These are phyloP conservation scores for Riparia riparia DNA, from an alignment of 2,113 vertebrate species.

Conservation along the genomic window DNA sequence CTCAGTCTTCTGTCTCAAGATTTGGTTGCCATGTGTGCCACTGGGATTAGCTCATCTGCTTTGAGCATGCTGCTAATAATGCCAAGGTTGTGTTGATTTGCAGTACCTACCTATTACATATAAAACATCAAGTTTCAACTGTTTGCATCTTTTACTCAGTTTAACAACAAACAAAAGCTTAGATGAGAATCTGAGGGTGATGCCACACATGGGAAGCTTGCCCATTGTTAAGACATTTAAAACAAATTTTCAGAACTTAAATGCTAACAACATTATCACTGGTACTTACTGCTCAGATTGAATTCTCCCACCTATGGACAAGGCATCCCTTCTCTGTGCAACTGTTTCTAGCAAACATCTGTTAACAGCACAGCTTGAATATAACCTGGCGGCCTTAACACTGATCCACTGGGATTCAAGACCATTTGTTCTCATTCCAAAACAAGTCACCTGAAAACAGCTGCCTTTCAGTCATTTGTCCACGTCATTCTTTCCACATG, in stretches of 20 bases:
- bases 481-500: neutral
- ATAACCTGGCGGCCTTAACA: neutral
- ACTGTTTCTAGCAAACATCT: neutral
- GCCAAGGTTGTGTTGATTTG: neutral
- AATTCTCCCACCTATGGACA: neutral
- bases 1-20: neutral
- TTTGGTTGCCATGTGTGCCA: neutral
- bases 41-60: neutral
- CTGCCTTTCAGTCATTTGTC: neutral
- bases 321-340: neutral
- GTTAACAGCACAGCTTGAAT: neutral
- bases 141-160: neutral
- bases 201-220: neutral
- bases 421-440: neutral
- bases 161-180: neutral
- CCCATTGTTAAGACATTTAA: neutral
- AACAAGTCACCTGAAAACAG: neutral
- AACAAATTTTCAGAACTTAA: neutral
- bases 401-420: neutral
- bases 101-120: neutral
- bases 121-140: neutral
- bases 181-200: neutral
- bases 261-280: neutral
- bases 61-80: neutral
- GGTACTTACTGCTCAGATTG: neutral